phyloP scores from a whole-genome alignment of 92 coral and sea anemone genomes.

The Paramuricea clavata region DNA sequence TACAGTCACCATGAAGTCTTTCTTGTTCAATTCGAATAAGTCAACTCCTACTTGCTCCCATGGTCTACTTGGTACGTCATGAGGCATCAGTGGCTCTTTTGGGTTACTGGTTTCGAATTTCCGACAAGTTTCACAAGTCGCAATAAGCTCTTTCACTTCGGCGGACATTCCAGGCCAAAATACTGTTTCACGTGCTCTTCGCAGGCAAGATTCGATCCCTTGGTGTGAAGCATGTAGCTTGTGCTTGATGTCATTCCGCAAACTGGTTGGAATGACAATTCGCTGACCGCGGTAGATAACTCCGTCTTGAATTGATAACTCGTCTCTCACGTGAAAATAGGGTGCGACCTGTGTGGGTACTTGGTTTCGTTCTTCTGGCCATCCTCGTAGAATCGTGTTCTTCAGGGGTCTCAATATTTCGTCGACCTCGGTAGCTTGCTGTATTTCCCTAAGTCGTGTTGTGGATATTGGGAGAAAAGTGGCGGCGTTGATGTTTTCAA shows the following conservation, averaged over 20 bases:
- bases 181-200: not conserved
- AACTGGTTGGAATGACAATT: not conserved
- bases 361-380: conserved; percentile 23
- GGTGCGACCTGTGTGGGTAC: not conserved
- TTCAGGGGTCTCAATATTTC: not conserved
- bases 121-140: not conserved
- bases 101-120: not conserved
- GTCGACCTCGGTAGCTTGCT: conserved; percentile 32
- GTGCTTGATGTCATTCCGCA: not conserved
- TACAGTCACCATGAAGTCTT: not conserved
- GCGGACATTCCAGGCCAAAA: not conserved
- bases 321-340: not conserved
- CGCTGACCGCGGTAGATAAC: not conserved
- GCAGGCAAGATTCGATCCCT: not conserved
- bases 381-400: not conserved
- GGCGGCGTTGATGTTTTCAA: conserved; percentile 46
- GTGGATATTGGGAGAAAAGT: conserved; percentile 41
- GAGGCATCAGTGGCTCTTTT: not conserved
- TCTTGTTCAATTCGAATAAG: not conserved
- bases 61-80: not conserved
- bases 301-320: not conserved
- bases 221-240: not conserved
- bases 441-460: conserved; percentile 32
- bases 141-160: not conserved
- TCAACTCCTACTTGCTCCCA: conserved; percentile 3